Evolutionary conservation across 2,797 vertebrate species (phyloP), one percentile per base, ranked within the genome.

Genomic region (Acanthurus leucopareius): DNA sequence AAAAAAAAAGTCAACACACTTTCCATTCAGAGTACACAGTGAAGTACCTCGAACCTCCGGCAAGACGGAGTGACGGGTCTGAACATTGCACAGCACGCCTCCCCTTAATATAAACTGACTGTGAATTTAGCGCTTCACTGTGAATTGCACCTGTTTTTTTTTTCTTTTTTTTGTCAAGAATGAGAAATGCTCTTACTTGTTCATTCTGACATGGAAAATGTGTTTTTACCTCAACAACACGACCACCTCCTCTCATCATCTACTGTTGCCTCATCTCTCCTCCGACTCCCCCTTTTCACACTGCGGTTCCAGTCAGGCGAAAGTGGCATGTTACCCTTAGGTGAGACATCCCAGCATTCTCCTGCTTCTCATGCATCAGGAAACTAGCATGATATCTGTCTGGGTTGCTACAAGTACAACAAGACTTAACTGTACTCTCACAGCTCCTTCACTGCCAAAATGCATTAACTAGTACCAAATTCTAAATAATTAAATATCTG

Each of bases 401-500:
- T 86, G 68, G 82, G 84, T 80, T 76, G 77, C 80, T 86, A 75
- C 87, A 81, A 78, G 82, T 74, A 75, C 80, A 71, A 90, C 89
- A 91, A 74, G 77, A 88, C 67, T 88, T 67, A 59, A 51, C 74
- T 70, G 76, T 74, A 57, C 51, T 78, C 81, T 73, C 79, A 49
- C 76, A 79, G 80, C 74, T 73, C 59, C 78, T 73, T 68, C 70
- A 72, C 88, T 89, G 91, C 86, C 91, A 91, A 87, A 89, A 92
- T 86, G 75, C 92, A 93, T 93, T 90, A 93, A 93, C 84, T 81
- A 90, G 82, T 69, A 88, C 87, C 82, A 75, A 77, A 86, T 81
- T 75, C 77, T 93, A 80, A 93, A 94, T 93, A 91, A 93, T 94
- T 74, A 60, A 92, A 77, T 77, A 86, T 87, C 49, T 64, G 77